Percentiles rank a stretch among this genome's conserved stretches.
Conservation (phyloP, 1,140 invertebrate species). For the Bicyclus anynana region DNA sequence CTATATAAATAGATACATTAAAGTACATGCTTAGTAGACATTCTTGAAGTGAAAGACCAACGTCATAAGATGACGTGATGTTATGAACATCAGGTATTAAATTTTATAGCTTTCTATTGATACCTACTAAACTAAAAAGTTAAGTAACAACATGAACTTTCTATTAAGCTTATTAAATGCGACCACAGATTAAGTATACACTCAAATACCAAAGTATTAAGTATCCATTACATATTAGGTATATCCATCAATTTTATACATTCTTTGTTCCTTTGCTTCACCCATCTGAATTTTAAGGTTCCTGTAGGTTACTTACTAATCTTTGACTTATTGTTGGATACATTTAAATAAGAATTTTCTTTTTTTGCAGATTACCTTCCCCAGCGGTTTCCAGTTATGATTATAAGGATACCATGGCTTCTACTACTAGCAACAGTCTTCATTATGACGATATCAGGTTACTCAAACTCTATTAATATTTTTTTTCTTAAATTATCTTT, state of each 20-base stretch:
- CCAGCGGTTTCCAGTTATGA: slow-evolving; percentile 47
- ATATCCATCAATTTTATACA: too few species aligned
- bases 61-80: background rate
- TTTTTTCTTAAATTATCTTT: too few species aligned
- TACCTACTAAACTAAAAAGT: background rate
- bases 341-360: slow-evolving; percentile 1
- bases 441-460: slow-evolving; percentile 44
- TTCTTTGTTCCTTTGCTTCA: too few species aligned
- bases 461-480: too few species aligned
- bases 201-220: too few species aligned
- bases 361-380: slow-evolving; percentile 20
- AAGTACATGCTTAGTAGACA: background rate
- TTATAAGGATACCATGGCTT: slow-evolving; percentile 64
- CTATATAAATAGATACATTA: background rate
- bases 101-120: slow-evolving; percentile 4
- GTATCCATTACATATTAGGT: too few species aligned
- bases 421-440: slow-evolving; percentile 33
- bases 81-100: background rate
- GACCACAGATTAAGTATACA: too few species aligned
- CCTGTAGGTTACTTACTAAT: too few species aligned
- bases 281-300: too few species aligned
- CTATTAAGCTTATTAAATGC: background rate
- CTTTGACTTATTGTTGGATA: slow-evolving; percentile 5
- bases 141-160: background rate
- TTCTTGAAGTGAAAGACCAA: slow-evolving; percentile 22